These are phyloP conservation scores for Bubo scandiacus DNA, from an alignment of 2,113 vertebrate species.

Conservation along the genomic window DNA sequence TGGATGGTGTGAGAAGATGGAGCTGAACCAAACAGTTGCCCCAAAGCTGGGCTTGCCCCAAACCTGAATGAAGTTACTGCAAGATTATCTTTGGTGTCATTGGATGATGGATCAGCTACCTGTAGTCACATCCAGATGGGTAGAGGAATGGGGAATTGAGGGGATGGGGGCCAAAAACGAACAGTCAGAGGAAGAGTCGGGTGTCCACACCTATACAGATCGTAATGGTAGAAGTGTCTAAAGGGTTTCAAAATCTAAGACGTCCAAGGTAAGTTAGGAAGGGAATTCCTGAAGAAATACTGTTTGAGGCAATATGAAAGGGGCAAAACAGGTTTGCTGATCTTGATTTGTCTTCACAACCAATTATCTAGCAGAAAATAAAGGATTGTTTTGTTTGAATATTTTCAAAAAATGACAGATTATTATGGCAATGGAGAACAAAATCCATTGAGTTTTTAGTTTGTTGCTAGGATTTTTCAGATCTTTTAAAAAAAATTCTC, in stretches of 20 bases:
- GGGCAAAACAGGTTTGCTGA: not conserved
- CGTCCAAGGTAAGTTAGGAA: not conserved
- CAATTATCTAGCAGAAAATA: not conserved
- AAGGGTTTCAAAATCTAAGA: not conserved
- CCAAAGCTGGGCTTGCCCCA: not conserved
- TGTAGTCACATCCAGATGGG: accelerated
- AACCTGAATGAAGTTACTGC: accelerated
- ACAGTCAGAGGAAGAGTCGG: accelerated
- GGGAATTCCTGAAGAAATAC: not conserved
- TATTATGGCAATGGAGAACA: not conserved
- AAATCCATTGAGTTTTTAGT: not conserved
- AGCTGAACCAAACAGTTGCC: not conserved
- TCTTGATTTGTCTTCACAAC: not conserved
- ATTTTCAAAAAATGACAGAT: not conserved
- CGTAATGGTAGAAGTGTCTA: not conserved
- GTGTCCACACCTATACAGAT: not conserved
- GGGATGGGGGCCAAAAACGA: accelerated
- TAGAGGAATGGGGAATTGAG: not conserved
- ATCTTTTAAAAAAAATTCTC: not conserved
- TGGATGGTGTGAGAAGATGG: not conserved
- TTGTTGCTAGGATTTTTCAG: not conserved
- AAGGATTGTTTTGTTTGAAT: not conserved
- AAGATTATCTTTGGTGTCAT: not conserved
- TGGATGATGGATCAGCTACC: not conserved
- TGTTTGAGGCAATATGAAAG: not conserved